These are phyloP conservation scores for Paramormyrops hopkinsi DNA, from an alignment of 2,797 vertebrate species.

Conservation along the genomic window DNA sequence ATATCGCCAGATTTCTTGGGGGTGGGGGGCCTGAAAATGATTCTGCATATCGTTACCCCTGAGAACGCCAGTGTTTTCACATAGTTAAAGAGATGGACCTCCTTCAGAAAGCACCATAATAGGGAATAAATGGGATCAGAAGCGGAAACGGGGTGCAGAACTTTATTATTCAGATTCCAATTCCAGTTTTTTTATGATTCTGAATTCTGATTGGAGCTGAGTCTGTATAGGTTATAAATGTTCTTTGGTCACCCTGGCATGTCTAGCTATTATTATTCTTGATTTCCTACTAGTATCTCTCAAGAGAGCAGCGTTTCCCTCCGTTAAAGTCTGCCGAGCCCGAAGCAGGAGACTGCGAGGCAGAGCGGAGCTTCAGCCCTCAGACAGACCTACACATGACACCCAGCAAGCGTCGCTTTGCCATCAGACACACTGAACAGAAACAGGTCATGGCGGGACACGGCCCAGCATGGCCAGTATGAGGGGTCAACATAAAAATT, in stretches of 20 bases:
- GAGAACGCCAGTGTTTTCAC: not conserved
- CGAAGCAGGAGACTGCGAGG: too few species aligned
- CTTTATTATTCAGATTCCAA: not conserved
- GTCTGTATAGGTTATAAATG: conserved; percentile 4
- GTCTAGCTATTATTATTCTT: not conserved
- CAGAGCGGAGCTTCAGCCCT: not conserved
- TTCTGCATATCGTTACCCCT: not conserved
- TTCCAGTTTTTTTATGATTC: conserved; percentile 7
- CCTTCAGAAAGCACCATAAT: not conserved
- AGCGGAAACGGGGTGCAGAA: not conserved
- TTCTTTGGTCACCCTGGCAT: not conserved
- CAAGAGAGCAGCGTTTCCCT: not conserved
- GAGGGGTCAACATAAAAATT: not conserved
- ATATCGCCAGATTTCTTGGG: not conserved
- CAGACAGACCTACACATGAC: not conserved
- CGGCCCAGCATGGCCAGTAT: not conserved
- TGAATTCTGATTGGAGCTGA: not conserved
- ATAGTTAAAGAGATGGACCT: not conserved
- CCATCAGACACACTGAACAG: not conserved
- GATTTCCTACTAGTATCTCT: not conserved
- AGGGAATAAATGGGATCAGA: not conserved
- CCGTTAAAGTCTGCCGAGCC: not conserved
- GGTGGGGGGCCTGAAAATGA: not conserved
- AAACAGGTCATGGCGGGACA: not conserved
- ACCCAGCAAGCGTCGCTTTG: not conserved